phyloP scores from a whole-genome alignment of 2,888 invertebrate species.

The Drosophila diplacantha region DNA sequence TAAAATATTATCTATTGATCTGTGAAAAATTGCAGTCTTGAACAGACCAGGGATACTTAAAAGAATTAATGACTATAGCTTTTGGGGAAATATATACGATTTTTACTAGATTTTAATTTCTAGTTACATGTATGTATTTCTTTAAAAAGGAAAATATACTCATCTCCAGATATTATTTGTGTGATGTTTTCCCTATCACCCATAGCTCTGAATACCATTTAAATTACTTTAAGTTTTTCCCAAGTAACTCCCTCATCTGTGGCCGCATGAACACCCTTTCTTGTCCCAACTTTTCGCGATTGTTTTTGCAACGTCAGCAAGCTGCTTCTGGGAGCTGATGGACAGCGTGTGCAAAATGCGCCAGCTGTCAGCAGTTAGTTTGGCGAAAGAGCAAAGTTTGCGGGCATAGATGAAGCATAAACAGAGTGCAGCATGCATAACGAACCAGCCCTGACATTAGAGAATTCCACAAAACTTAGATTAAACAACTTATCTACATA shows the following conservation, averaged over 20 bases:
- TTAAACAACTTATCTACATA: constrained; percentile 10
- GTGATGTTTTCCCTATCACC: not conserved
- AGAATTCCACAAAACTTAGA: constrained; percentile 57
- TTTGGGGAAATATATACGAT: not conserved
- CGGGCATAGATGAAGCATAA: constrained; percentile 25
- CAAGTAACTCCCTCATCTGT: not conserved
- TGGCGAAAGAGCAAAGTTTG: constrained; percentile 28
- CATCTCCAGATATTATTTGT: not conserved
- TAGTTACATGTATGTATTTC: too few relatives aligned
- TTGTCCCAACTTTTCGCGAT: constrained; percentile 4
- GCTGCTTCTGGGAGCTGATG: constrained; percentile 29
- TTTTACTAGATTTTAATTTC: too few relatives aligned
- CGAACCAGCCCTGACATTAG: constrained; percentile 46
- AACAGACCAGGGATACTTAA: not conserved
- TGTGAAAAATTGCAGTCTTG: not conserved
- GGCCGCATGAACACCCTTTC: not conserved
- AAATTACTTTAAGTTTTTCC: too few relatives aligned
- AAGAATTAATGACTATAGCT: not conserved
- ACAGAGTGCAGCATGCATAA: constrained; percentile 35
- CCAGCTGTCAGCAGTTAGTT: constrained; percentile 65
- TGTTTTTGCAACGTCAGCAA: constrained; percentile 26
- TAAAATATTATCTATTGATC: constrained; percentile 1
- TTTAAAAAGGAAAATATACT: too few relatives aligned
- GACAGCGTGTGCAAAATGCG: constrained; percentile 50
- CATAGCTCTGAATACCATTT: not conserved